These are phyloP conservation scores for Hymenopus coronatus DNA, from an alignment of 2,888 invertebrate genomes.

Conservation along the genomic window DNA sequence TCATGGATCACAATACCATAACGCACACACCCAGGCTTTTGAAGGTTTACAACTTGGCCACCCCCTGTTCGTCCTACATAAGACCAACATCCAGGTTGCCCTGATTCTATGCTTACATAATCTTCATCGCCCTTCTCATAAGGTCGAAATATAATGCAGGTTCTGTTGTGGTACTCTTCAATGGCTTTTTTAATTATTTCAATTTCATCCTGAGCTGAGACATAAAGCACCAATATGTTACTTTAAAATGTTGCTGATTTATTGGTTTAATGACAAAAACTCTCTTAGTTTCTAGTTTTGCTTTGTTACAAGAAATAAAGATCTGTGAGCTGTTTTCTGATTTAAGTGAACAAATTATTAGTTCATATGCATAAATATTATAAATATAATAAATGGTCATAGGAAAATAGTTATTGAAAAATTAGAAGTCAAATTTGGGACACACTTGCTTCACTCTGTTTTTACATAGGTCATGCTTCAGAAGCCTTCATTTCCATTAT, in stretches of 20 bases:
- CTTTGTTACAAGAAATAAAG: no score
- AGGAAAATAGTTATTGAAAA: no score
- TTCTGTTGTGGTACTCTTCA: slow-evolving; percentile 58
- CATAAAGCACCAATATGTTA: neutral
- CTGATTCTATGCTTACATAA: slow-evolving; percentile 56
- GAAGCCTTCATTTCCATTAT: no score
- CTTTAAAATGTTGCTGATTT: neutral
- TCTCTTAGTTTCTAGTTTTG: no score
- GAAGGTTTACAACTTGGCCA: slow-evolving; percentile 58
- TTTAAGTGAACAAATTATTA: no score
- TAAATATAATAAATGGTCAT: no score
- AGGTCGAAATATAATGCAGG: slow-evolving; percentile 63
- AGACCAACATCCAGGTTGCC: slow-evolving; percentile 62
- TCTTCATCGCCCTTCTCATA: slow-evolving; percentile 55
- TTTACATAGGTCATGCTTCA: no score
- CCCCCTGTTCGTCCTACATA: slow-evolving; percentile 61
- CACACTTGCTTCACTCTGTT: no score
- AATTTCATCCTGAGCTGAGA: slow-evolving; percentile 47
- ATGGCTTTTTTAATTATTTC: slow-evolving; percentile 56
- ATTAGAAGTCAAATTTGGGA: no score
- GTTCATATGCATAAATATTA: no score
- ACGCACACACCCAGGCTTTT: slow-evolving; percentile 46
- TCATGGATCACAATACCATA: slow-evolving; percentile 58
- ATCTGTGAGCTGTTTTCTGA: no score
- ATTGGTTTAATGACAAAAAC: neutral